Evolutionary conservation across 2,797 vertebrate genomes (phyloP).

Genomic region (Scleropages formosus): DNA sequence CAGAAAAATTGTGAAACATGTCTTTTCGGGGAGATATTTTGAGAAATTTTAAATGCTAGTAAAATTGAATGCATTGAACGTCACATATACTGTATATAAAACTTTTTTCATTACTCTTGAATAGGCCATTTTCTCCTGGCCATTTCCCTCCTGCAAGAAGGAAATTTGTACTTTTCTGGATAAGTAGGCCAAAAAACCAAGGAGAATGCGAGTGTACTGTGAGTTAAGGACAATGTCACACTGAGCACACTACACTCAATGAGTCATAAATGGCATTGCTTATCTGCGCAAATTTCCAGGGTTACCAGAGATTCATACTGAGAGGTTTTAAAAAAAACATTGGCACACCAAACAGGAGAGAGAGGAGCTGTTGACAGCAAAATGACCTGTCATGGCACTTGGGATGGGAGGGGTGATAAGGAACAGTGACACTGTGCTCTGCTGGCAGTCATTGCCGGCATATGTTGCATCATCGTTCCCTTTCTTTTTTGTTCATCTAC

Average conservation of each 20-base stretch:
- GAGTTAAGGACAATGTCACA: not conserved
- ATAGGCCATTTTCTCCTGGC: not conserved
- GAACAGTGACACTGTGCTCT: conserved; percentile 9
- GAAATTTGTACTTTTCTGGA: not conserved
- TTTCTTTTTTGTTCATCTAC: no score
- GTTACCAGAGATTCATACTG: conserved; percentile 9
- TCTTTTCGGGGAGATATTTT: no score
- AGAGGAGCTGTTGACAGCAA: conserved; percentile 20
- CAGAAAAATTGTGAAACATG: no score
- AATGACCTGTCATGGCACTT: conserved; percentile 11
- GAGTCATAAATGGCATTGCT: conserved; percentile 11
- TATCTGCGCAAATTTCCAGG: conserved; percentile 11
- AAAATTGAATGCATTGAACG: no score
- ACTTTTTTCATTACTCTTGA: no score
- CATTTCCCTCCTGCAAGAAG: conserved; percentile 1
- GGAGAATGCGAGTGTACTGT: not conserved
- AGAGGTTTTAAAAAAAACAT: conserved; percentile 15
- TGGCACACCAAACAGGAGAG: conserved; percentile 7
- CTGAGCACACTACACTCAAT: not conserved
- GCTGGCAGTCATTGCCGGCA: conserved; percentile 7
- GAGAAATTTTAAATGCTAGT: no score
- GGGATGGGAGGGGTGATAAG: not conserved
- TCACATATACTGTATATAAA: no score
- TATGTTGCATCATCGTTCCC: conserved; percentile 4
- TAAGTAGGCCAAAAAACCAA: not conserved